Evolutionary conservation across 2,113 vertebrate species (phyloP).

Genomic region (Ciconia stormi): DNA sequence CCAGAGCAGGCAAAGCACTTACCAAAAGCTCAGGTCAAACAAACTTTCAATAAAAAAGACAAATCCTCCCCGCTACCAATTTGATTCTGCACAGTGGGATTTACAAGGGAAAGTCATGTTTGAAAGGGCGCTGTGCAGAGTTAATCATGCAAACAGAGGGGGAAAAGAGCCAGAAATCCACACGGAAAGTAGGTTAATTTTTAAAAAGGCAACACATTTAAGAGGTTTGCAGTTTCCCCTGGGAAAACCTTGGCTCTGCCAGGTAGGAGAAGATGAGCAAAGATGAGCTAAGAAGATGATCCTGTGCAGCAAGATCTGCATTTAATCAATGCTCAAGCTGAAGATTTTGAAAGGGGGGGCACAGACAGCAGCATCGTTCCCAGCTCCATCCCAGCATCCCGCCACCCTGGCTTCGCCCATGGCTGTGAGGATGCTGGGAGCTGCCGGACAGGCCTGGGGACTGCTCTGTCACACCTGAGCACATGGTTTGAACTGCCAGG

Average conservation of each 20-base stretch:
- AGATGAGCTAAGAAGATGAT: not conserved
- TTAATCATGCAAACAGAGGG: conserved; percentile 57
- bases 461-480: not conserved
- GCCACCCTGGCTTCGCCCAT: fast-evolving
- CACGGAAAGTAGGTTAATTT: conserved; percentile 60
- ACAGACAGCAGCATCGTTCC: not conserved
- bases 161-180: conserved; percentile 56
- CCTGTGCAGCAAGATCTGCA: not conserved
- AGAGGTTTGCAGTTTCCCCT: conserved; percentile 18
- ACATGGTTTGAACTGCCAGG: not conserved
- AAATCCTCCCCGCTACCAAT: conserved; percentile 20
- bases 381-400: not conserved
- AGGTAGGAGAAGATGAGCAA: not conserved
- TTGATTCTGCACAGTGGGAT: conserved; percentile 49
- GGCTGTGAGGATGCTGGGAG: not conserved
- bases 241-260: conserved; percentile 10
- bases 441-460: not conserved
- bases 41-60: conserved; percentile 57
- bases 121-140: conserved; percentile 34
- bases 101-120: conserved; percentile 36
- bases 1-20: conserved; percentile 33
- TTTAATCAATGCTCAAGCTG: not conserved
- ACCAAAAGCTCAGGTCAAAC: conserved; percentile 41
- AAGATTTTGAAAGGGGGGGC: not conserved
- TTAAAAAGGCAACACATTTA: conserved; percentile 44